phyloP scores from a whole-genome alignment of 2,797 vertebrate species.

The Oryzias sinensis region DNA sequence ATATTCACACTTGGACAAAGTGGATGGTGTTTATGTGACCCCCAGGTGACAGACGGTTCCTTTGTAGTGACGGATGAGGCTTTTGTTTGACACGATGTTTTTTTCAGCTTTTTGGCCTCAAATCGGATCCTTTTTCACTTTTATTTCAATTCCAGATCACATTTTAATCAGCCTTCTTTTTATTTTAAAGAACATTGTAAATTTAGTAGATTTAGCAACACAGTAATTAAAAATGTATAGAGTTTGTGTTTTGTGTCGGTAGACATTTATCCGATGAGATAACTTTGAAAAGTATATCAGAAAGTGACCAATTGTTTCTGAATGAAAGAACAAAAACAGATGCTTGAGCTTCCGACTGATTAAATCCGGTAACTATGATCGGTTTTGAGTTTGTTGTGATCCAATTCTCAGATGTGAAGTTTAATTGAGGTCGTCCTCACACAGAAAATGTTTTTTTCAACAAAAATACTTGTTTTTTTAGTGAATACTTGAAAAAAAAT shows the following conservation, averaged over 20 bases:
- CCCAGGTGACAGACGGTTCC: conserved; percentile 42
- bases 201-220: too few relatives aligned
- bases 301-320: conserved; percentile 23
- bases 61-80: conserved; percentile 28
- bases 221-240: too few relatives aligned
- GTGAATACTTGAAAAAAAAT: too few relatives aligned
- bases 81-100: not conserved
- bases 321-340: conserved; percentile 6
- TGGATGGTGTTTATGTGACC: conserved; percentile 49
- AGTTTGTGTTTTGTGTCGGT: conserved; percentile 22
- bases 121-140: conserved; percentile 46
- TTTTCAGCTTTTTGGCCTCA: conserved; percentile 32
- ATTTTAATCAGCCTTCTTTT: not conserved
- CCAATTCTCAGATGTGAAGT: conserved; percentile 19
- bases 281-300: conserved; percentile 18
- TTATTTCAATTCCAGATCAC: not conserved
- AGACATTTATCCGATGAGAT: conserved; percentile 1
- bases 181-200: not conserved
- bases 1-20: conserved; percentile 42
- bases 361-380: too few relatives aligned
- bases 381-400: conserved; percentile 7
- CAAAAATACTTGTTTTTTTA: too few relatives aligned
- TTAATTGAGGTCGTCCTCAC: not conserved
- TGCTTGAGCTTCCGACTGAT: too few relatives aligned
- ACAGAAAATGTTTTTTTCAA: too few relatives aligned